A percentile compares a stretch with the other conserved stretches of the same genome.
These are phyloP conservation scores for Psittacus erithacus DNA, from an alignment of 2,113 vertebrate species.

Conservation along the genomic window DNA sequence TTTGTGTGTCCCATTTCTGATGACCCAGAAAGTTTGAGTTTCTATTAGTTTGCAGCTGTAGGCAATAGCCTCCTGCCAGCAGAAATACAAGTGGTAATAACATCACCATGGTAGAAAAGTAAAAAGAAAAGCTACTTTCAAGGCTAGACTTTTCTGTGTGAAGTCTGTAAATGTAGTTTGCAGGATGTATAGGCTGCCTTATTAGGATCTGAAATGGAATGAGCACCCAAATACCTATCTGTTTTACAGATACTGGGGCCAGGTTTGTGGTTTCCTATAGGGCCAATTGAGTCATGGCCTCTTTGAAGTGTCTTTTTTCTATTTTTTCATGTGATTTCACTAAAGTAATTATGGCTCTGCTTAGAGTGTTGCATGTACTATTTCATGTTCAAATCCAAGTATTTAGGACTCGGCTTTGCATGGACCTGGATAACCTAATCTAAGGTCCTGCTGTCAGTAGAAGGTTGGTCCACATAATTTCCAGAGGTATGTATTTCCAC, in stretches of 20 bases:
- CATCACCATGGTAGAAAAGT: not conserved
- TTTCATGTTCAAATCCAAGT: not conserved
- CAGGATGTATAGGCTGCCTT: not conserved
- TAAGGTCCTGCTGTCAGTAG: not conserved
- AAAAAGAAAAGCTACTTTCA: not conserved
- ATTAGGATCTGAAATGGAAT: not conserved
- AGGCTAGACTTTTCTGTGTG: not conserved
- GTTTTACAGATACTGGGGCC: not conserved
- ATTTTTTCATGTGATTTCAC: not conserved
- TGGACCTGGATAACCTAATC: not conserved
- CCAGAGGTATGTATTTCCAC: not conserved
- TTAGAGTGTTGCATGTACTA: not conserved
- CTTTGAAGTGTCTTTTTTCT: not conserved
- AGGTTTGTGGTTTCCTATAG: not conserved
- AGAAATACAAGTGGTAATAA: slow-evolving; percentile 45
- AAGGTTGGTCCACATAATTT: slow-evolving; percentile 17
- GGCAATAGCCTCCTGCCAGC: slow-evolving; percentile 36
- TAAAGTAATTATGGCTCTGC: not conserved
- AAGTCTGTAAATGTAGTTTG: slow-evolving; percentile 23
- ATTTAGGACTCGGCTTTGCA: not conserved
- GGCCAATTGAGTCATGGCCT: not conserved
- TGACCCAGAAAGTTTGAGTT: slow-evolving; percentile 32
- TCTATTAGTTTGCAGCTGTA: slow-evolving; percentile 36
- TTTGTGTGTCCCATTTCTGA: not conserved
- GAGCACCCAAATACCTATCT: not conserved